A percentile compares a stretch with the other conserved stretches of the same genome.
Evolutionary conservation across 2,113 vertebrate species (phyloP).

Genomic region (Cynocephalus volans): DNA sequence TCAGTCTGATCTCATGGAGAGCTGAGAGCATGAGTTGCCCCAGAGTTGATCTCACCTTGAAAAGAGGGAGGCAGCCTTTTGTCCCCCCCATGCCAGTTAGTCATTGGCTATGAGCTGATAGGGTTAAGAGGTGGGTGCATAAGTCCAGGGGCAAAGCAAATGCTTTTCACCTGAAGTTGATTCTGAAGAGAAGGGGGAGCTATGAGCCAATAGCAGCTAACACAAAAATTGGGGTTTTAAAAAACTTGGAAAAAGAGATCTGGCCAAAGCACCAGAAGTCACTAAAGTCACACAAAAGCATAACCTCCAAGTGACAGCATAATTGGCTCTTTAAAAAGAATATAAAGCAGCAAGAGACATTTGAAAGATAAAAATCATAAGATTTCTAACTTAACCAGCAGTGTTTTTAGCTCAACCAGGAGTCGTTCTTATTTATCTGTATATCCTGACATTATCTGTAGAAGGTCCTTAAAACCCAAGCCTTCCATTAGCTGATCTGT

Average conservation of each 20-base stretch:
- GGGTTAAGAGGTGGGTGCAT: not conserved
- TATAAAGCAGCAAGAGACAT: not conserved
- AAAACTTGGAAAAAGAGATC: not conserved
- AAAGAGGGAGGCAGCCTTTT: not conserved
- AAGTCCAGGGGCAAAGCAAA: not conserved
- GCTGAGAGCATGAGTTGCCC: not conserved
- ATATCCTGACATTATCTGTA: not conserved
- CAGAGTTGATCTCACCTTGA: not conserved
- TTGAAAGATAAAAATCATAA: conserved; percentile 29
- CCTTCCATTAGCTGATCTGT: not conserved
- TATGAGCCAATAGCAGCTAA: not conserved
- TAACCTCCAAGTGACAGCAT: not conserved
- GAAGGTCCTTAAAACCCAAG: not conserved
- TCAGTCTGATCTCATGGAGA: not conserved
- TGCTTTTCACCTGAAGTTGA: not conserved
- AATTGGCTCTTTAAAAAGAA: conserved; percentile 17
- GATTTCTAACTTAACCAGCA: not conserved
- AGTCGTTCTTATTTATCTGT: not conserved
- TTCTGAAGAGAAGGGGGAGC: not conserved
- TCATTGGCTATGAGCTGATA: not conserved
- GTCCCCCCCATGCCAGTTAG: accelerated
- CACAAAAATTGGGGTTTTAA: not conserved
- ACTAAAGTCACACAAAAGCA: not conserved
- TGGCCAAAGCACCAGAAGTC: not conserved
- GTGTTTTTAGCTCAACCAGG: conserved; percentile 13